Percentiles rank a stretch among this genome's conserved stretches.
phyloP scores from a whole-genome alignment of 2,888 invertebrate species.

The Drosophila neutralis region DNA sequence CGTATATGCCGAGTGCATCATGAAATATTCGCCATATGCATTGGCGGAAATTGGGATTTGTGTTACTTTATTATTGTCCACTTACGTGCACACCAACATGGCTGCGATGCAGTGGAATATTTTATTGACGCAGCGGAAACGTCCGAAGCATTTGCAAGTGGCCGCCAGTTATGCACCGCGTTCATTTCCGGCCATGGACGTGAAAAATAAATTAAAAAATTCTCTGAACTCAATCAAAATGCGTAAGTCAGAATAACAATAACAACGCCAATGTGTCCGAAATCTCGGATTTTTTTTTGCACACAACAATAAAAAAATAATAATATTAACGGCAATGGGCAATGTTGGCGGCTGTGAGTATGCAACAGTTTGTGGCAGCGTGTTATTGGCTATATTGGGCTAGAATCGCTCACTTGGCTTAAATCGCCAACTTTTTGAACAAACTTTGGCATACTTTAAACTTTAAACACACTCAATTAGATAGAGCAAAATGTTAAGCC shows the following conservation, averaged over 20 bases:
- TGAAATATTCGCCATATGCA: constrained; percentile 57
- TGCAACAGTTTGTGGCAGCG: constrained; percentile 59
- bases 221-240: constrained; percentile 67
- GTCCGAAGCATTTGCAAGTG: constrained; percentile 39
- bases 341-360: constrained; percentile 1
- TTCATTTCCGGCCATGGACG: constrained; percentile 52
- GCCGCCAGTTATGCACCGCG: constrained; percentile 47
- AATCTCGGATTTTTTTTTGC: neutral
- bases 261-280: constrained; percentile 17
- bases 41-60: constrained; percentile 75
- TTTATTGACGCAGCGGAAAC: constrained; percentile 57
- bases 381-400: constrained; percentile 50
- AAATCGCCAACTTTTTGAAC: constrained; percentile 57
- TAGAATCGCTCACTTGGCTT: constrained; percentile 51
- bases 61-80: constrained; percentile 71
- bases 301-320: constrained; percentile 31
- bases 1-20: constrained; percentile 51
- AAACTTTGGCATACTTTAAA: constrained; percentile 76
- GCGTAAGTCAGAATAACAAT: constrained; percentile 58
- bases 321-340: constrained; percentile 21
- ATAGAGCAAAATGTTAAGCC: constrained; percentile 77
- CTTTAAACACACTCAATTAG: constrained; percentile 82
- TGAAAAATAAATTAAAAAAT: constrained; percentile 69
- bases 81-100: constrained; percentile 16
- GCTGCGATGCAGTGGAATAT: constrained; percentile 22